Conservation (phyloP, 2,888 invertebrate genomes). For the Drosophila sordidula region DNA sequence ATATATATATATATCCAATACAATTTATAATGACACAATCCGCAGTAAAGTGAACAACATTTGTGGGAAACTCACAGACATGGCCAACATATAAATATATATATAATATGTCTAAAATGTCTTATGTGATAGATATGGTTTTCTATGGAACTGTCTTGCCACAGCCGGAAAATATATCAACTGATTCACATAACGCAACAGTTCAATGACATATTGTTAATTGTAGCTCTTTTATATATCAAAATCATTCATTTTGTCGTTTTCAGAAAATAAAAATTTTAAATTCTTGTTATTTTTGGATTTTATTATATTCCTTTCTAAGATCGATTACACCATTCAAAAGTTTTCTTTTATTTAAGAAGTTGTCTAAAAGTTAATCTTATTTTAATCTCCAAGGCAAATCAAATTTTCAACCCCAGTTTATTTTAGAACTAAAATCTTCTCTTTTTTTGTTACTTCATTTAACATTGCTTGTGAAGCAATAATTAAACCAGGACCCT, state of each 20-base stretch:
- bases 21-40: constrained; percentile 28
- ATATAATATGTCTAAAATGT: neutral
- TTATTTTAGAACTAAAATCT: neutral
- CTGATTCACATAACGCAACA: neutral
- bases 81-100: neutral
- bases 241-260: too few species aligned
- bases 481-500: neutral
- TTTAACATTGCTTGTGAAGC: too few species aligned
- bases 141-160: constrained; percentile 14
- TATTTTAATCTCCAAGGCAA: too few species aligned
- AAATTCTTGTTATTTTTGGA: too few species aligned
- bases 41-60: constrained; percentile 7
- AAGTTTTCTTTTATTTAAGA: too few species aligned
- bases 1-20: neutral
- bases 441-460: neutral
- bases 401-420: too few species aligned
- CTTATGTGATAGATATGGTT: neutral
- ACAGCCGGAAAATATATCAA: neutral
- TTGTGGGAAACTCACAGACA: neutral
- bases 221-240: neutral
- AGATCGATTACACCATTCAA: too few species aligned
- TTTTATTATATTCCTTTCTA: too few species aligned
- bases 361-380: too few species aligned
- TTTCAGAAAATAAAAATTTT: too few species aligned
- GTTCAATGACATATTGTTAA: neutral